A percentile compares a stretch with the other conserved stretches of the same genome.
phyloP scores from a whole-genome alignment of 1,140 invertebrate genomes.

The Tetragnatha versicolor region DNA sequence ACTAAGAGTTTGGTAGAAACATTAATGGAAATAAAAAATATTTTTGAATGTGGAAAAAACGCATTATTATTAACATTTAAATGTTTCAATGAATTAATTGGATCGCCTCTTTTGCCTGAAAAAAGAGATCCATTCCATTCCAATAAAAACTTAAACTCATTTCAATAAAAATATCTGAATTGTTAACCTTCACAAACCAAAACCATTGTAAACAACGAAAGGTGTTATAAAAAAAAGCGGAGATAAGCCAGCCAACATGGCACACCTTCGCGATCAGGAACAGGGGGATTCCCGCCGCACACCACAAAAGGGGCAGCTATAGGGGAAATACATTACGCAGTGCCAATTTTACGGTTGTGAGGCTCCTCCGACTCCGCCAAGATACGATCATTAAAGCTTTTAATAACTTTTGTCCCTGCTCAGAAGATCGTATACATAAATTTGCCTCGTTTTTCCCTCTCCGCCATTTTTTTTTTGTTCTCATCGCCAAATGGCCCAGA shows the following conservation, averaged over 20 bases:
- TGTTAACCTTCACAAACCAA: no score
- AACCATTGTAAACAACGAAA: no score
- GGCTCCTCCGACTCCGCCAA: background rate
- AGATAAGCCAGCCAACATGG: background rate
- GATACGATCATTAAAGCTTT: conserved; percentile 31
- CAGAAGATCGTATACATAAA: background rate
- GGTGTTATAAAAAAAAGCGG: background rate
- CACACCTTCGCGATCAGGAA: background rate
- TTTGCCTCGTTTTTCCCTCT: background rate
- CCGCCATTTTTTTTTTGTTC: background rate
- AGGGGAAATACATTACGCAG: conserved; percentile 18
- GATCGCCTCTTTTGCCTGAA: no score
- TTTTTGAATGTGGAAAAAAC: no score
- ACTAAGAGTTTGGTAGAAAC: no score
- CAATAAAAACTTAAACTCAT: no score
- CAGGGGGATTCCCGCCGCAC: background rate
- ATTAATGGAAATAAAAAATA: no score
- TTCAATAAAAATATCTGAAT: no score
- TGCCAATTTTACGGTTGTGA: conserved; percentile 35
- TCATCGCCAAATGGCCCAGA: background rate
- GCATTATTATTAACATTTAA: no score
- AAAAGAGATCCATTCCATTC: no score
- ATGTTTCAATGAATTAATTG: no score
- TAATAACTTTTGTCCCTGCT: conserved; percentile 34
- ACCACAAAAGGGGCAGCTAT: background rate